Percentiles rank a stretch among this genome's conserved stretches.
phyloP scores from a whole-genome alignment of 2,113 vertebrate genomes.

The Anoura caudifer region DNA sequence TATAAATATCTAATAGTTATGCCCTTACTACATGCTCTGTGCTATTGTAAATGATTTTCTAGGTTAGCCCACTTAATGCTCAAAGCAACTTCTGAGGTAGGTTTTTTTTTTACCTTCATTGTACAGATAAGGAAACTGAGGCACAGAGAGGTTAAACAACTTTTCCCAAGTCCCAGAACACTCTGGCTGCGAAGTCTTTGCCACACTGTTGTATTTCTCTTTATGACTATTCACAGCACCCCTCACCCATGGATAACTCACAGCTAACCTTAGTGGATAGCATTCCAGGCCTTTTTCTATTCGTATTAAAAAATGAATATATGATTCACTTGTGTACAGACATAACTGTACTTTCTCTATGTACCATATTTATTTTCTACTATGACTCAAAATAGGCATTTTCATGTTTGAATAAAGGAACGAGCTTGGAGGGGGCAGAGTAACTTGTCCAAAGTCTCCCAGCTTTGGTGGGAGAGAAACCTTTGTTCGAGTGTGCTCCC shows the following conservation, averaged over 20 bases:
- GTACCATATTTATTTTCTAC: not conserved
- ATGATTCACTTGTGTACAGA: not conserved
- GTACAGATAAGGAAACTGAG: not conserved
- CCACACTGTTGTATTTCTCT: not conserved
- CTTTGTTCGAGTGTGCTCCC: not conserved
- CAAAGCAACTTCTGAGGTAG: not conserved
- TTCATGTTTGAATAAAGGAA: not conserved
- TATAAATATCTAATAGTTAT: not conserved
- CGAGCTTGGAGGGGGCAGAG: not conserved
- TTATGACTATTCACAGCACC: rapidly evolving
- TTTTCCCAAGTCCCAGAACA: too few species aligned
- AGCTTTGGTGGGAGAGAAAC: not conserved
- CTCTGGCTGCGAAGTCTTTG: not conserved
- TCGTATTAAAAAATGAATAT: not conserved
- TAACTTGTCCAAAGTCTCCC: not conserved
- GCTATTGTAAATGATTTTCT: not conserved
- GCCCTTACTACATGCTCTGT: not conserved
- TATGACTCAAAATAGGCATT: not conserved
- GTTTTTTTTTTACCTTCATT: not conserved
- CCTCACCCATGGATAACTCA: not conserved
- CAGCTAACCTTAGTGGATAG: not conserved
- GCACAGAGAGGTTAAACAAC: not conserved
- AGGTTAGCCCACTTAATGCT: not conserved
- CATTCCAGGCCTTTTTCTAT: not conserved
- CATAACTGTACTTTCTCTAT: not conserved